Evolutionary conservation across 2,113 vertebrate species (phyloP).

Genomic region (Phrynosoma blainvillii): DNA sequence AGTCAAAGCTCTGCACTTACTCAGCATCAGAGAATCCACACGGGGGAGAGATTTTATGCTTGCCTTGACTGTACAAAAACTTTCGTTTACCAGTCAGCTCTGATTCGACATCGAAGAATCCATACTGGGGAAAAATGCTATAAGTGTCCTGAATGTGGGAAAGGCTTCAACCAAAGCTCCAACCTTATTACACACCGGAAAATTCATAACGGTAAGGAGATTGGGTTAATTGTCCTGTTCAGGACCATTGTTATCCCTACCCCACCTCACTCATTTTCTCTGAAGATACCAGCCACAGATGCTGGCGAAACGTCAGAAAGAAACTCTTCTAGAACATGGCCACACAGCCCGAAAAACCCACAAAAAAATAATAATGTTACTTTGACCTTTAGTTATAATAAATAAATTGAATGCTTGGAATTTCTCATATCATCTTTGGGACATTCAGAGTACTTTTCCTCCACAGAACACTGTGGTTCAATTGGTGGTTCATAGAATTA

Average conservation of each 20-base stretch:
- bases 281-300: too few relatives aligned
- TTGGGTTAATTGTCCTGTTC: neutral
- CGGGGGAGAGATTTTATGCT: slow-evolving; percentile 61
- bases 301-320: too few relatives aligned
- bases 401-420: slow-evolving; percentile 4
- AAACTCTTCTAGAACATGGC: too few relatives aligned
- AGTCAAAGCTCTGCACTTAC: slow-evolving; percentile 61
- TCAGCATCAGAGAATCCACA: slow-evolving; percentile 63
- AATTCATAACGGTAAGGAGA: slow-evolving; percentile 62
- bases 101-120: slow-evolving; percentile 64
- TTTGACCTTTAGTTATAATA: slow-evolving; percentile 33
- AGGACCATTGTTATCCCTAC: neutral
- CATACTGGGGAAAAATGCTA: slow-evolving; percentile 65
- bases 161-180: slow-evolving; percentile 64
- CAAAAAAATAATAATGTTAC: slow-evolving; percentile 40
- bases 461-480: neutral
- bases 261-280: too few relatives aligned
- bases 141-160: slow-evolving; percentile 64
- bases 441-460: neutral
- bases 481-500: too few relatives aligned
- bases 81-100: slow-evolving; percentile 62
- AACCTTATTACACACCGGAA: slow-evolving; percentile 66
- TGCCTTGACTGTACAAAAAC: slow-evolving; percentile 63
- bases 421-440: neutral
- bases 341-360: too few relatives aligned